Percentiles rank a stretch among this genome's conserved stretches.
Conservation (phyloP, 2,888 invertebrate species). For the Anoncus sp. region DNA sequence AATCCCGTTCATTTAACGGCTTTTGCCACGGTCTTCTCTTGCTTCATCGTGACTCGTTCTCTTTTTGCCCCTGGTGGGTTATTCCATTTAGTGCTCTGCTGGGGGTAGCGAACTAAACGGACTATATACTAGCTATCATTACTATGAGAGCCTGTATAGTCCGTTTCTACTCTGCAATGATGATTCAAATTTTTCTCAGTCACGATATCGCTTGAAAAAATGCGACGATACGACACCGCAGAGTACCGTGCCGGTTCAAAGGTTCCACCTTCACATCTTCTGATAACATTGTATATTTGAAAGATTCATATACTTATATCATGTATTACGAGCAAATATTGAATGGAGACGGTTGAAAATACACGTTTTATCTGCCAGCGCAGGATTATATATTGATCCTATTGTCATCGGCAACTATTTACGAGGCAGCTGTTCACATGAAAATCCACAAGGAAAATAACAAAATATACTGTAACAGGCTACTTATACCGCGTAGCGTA, state of each 20-base stretch:
- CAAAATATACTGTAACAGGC: constrained; percentile 14
- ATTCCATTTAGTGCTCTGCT: too few species aligned
- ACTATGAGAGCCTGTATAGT: too few species aligned
- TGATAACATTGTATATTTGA: not conserved
- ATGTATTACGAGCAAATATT: constrained; percentile 1
- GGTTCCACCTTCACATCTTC: not conserved
- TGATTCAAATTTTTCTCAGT: not conserved
- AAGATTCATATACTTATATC: not conserved
- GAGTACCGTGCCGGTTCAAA: not conserved
- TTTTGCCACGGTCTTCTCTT: constrained; percentile 68
- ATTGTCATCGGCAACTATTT: too few species aligned
- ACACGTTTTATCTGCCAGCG: constrained; percentile 14
- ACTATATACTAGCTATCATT: too few species aligned
- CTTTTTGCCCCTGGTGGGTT: not conserved
- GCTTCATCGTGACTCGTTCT: constrained; percentile 8
- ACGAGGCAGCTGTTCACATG: constrained; percentile 47
- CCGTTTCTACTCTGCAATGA: not conserved
- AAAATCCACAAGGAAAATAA: constrained; percentile 36
- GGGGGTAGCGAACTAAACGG: too few species aligned
- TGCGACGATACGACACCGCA: too few species aligned
- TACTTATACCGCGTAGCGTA: constrained; percentile 7
- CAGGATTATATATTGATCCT: constrained; percentile 1
- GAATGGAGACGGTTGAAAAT: constrained; percentile 5
- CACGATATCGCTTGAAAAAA: too few species aligned
- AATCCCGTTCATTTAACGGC: constrained; percentile 78